phyloP scores from a whole-genome alignment of 2,113 vertebrate species.

The Mugil cephalus region DNA sequence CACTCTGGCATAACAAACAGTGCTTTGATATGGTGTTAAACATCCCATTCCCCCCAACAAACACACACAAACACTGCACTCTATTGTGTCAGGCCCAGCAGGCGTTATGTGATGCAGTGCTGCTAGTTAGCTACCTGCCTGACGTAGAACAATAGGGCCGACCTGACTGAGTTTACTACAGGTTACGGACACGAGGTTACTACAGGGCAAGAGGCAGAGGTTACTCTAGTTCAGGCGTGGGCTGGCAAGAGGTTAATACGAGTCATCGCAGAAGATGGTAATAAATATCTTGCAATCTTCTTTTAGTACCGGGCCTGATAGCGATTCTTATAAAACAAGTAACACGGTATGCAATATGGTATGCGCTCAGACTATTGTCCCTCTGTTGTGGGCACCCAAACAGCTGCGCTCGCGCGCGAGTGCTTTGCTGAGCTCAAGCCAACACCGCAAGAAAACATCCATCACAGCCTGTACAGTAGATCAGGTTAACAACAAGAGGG shows the following conservation, averaged over 20 bases:
- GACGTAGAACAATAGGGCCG: constrained; percentile 72
- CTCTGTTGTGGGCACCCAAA: background rate
- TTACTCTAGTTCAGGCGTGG: constrained; percentile 68
- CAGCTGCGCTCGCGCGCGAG: background rate
- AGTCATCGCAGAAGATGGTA: background rate
- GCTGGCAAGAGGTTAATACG: constrained; percentile 2
- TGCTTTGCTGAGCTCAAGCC: background rate
- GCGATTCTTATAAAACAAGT: background rate
- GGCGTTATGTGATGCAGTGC: constrained; percentile 72
- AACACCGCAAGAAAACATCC: background rate
- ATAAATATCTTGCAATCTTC: background rate
- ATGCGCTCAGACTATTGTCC: background rate
- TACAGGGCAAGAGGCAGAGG: constrained; percentile 56
- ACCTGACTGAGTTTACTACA: constrained; percentile 62
- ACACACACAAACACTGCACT: constrained; percentile 62
- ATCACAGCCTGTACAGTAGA: background rate
- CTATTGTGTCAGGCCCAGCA: constrained; percentile 81
- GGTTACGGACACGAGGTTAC: constrained; percentile 56
- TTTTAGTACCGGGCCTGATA: background rate
- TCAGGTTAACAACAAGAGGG: background rate
- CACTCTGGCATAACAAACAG: constrained; percentile 79
- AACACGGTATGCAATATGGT: background rate
- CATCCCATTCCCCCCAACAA: constrained; percentile 72
- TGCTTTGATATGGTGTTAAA: constrained; percentile 82
- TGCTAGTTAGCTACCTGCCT: constrained; percentile 73